Percentiles rank a stretch among this genome's conserved stretches.
phyloP scores from a whole-genome alignment of 2,113 vertebrate species.

The Sus scrofa region T2T-Sscrofa CM000822.6:44754001-44754500 shows the following conservation, averaged over 20 bases:
- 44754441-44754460: conserved; percentile 49
- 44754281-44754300: conserved; percentile 52
- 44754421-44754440: conserved; percentile 70
- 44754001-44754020: background rate
- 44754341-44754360: conserved; percentile 58
- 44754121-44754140: background rate
- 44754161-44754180: background rate
- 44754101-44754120: background rate
- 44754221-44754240: conserved; percentile 8
- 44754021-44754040: background rate
- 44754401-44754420: background rate
- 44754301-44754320: conserved; percentile 68
- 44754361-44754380: background rate
- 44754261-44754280: conserved; percentile 70
- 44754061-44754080: background rate
- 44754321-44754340: conserved; percentile 76
- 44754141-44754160: background rate
- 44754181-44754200: conserved; percentile 42
- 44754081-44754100: background rate
- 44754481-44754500: conserved; percentile 33
- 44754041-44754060: background rate
- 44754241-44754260: conserved; percentile 64
- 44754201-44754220: background rate
- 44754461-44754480: conserved; percentile 33
- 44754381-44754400: too few relatives aligned